Base-by-base conservation (phyloP, 2,888 invertebrate species). In the Chrysotoxum bicinctum region DNA sequence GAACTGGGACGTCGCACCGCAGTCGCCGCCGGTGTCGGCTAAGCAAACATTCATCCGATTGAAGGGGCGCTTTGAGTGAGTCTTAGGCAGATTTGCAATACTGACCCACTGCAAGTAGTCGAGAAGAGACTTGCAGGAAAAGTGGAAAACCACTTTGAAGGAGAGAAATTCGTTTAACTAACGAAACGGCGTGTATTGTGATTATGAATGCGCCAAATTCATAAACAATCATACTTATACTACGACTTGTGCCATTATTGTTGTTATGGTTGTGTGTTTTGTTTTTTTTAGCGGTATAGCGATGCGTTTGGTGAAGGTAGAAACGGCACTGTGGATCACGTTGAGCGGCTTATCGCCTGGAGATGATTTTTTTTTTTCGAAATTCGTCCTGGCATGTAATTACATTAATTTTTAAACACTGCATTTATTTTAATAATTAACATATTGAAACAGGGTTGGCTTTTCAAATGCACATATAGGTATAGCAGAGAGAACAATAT, bases 391-490 rank as follows among this genome's bases (percentile, higher is more conserved):
- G 72, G 58, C 87, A 85, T 82, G 77, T 87, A 87, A 87, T 87
- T 87, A 84, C 87, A 87, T 87, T 77, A 87, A 87, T 87, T 87
- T 87, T 87, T 87, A 76, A 87, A 37, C 79, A 87, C 77, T 87
- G 87, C 87, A 87, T 83, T 87, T 87, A 80, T 78, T 80, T 87
- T 76, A 87, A 87, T 87, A 83, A 87, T 87, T 87, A 72, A 82
- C 77, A 35, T 48, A 70, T 72, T 35, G 70, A 35, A 70, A 30
- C 73, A 58, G 70, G 56, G 74, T 73, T 40, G 76, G 64, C 56
- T 74, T 40, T 77, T 81, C 37, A 72, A 77, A 45, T 85, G 85
- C 81, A 81, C 23, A 30, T 54, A 43, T 43, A 19, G 3, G 21
- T 48, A 48, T 21, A 50, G 19, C 26, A 14, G 45, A 45, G 1